Evolutionary conservation across 2,113 vertebrate species (phyloP), one percentile per base, ranked within the genome.

Genomic region (Tragulus kanchil): DNA sequence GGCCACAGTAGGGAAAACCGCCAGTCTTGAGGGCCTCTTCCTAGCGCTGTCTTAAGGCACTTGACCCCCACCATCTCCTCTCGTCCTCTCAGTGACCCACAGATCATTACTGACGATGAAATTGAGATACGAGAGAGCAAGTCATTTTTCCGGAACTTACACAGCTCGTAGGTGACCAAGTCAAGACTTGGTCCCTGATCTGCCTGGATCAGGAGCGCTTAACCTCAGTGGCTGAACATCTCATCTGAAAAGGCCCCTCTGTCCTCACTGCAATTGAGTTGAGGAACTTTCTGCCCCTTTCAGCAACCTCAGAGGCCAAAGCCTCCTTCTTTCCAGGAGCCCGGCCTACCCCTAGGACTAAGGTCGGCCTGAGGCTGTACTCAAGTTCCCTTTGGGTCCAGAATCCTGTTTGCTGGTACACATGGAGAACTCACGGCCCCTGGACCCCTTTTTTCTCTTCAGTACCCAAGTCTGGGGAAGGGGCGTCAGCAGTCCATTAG

Each of bases 371-470:
- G 17, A 82, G 45, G 26, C 36, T 61, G 36, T 54, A 36, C 48
- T 73, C 1, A 69, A 61, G 28, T 64, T 59, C 65, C 31, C 23
- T 50, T 42, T 54, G 58, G n/a, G 50, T 26, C 64, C 31, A 89
- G 94, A 87, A 67, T 91, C 56, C 64, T 52, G 6, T 89, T 85
- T 83, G 45, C 28, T 78, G 95, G 52, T 85, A 81, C 90, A 78
- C 4, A 23, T 77, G 59, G 56, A 54, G 58, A 86, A 93, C 56
- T 58, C 13, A n/a, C 82, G 67, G 59, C 9, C 71, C 64, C 65
- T 79, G 89, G 65, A n/a, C 31, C 25, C 25, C 36, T 64, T 86
- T 84, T 58, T 28, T 77, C 58, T 93, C 65, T 75, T 85, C 4
- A 10, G 8, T 65, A 67, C 85, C 62, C 54, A 73, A 52, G 79